phyloP scores from a whole-genome alignment of 2,888 invertebrate species.

The Heliconius hortense region DNA sequence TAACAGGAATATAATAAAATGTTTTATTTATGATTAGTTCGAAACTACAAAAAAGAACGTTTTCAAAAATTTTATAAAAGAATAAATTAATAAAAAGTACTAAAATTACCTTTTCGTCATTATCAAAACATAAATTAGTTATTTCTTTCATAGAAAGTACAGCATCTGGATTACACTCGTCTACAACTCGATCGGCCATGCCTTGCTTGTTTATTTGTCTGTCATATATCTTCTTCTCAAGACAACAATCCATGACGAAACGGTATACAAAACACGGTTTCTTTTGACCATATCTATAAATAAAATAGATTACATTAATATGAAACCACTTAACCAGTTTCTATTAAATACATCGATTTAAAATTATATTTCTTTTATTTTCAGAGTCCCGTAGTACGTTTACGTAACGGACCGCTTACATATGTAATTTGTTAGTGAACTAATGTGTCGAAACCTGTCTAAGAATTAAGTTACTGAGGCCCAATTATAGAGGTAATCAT shows the following conservation, averaged over 20 bases:
- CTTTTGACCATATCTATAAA: conserved; percentile 91
- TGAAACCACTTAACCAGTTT: neutral
- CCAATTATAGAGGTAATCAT: too few relatives aligned
- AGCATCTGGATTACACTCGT: conserved; percentile 98
- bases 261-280: conserved; percentile 98
- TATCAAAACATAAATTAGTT: conserved; percentile 94
- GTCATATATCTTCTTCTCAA: conserved; percentile 99
- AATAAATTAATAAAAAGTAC: neutral
- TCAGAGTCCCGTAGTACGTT: too few relatives aligned
- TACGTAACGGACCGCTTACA: too few relatives aligned
- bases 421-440: too few relatives aligned
- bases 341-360: too few relatives aligned
- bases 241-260: conserved; percentile 97
- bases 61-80: neutral
- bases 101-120: conserved; percentile 84
- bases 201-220: conserved; percentile 99
- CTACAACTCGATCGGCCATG: conserved; percentile 98
- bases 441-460: too few relatives aligned
- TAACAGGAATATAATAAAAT: neutral
- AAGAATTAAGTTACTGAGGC: too few relatives aligned
- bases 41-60: neutral
- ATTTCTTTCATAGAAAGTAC: conserved; percentile 94
- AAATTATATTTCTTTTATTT: too few relatives aligned
- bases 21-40: neutral
- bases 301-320: neutral